A percentile compares a stretch with the other conserved stretches of the same genome.
Evolutionary conservation across 2,888 invertebrate species (phyloP).

Genomic region (Dynastes grantii): DNA sequence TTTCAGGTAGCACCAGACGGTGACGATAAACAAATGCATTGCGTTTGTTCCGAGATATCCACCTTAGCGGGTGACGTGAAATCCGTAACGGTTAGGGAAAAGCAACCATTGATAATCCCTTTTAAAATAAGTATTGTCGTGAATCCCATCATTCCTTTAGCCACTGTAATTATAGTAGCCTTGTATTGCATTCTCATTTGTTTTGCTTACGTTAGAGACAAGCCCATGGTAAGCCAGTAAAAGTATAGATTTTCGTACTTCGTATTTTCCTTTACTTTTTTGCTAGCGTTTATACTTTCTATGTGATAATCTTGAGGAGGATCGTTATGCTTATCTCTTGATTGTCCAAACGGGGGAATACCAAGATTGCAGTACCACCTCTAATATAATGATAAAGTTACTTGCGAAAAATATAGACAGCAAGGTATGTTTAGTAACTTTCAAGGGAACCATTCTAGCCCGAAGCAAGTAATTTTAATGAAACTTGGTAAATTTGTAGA

Average conservation of each 20-base stretch:
- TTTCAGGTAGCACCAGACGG: neutral
- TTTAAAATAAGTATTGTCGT: slow-evolving; percentile 5
- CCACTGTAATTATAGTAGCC: slow-evolving; percentile 8
- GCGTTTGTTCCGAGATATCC: slow-evolving; percentile 10
- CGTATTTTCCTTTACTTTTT: neutral
- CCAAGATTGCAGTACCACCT: slow-evolving; percentile 46
- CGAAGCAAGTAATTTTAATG: too few relatives aligned
- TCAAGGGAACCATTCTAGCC: too few relatives aligned
- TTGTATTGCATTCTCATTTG: slow-evolving; percentile 24
- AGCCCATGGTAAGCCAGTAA: neutral
- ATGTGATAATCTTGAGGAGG: slow-evolving; percentile 54
- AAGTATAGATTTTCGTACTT: neutral
- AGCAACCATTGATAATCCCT: neutral
- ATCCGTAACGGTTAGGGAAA: neutral
- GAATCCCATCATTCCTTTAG: slow-evolving; percentile 10
- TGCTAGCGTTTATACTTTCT: slow-evolving; percentile 50
- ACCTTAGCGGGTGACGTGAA: neutral
- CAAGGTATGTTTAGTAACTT: slow-evolving; percentile 24
- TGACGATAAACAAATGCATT: slow-evolving; percentile 14
- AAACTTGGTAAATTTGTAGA: too few relatives aligned
- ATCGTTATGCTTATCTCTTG: slow-evolving; percentile 55
- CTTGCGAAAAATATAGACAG: slow-evolving; percentile 23
- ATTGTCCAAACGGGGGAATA: slow-evolving; percentile 31
- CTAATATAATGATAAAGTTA: slow-evolving; percentile 48
- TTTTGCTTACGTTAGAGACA: slow-evolving; percentile 29